These are phyloP conservation scores for Glaucidium brasilianum DNA, from an alignment of 2,113 vertebrate genomes.

Conservation along the genomic window DNA sequence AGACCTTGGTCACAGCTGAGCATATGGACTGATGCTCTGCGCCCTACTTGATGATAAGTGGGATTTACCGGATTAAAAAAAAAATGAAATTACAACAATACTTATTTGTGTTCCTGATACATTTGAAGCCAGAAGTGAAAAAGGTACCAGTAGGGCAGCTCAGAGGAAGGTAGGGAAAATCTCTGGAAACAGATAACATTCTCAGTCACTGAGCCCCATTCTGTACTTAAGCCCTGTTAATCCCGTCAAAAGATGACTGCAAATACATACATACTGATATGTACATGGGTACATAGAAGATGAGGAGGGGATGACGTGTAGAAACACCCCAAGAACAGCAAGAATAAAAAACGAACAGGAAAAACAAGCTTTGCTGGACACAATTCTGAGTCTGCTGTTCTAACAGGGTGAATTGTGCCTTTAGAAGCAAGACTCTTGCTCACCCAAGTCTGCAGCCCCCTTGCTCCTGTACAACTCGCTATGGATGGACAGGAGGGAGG, in stretches of 20 bases:
- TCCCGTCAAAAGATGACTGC: neutral
- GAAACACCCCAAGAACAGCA: neutral
- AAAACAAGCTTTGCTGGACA: neutral
- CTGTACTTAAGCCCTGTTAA: neutral
- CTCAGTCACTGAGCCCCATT: neutral
- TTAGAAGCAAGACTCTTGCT: neutral
- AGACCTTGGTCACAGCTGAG: neutral
- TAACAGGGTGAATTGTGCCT: neutral
- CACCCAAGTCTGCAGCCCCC: neutral
- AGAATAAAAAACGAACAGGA: neutral
- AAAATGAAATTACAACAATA: neutral
- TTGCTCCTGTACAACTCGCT: neutral
- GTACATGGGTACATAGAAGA: neutral
- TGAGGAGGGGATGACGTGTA: neutral
- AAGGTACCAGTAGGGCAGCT: neutral
- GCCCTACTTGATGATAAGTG: neutral
- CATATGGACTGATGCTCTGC: neutral
- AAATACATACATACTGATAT: neutral
- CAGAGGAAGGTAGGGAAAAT: slow-evolving; percentile 8
- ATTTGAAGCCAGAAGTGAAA: neutral
- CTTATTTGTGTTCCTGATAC: slow-evolving; percentile 7
- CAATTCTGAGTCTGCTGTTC: neutral
- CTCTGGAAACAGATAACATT: slow-evolving; percentile 38
- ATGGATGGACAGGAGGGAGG: neutral
- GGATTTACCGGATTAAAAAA: neutral